Evolutionary conservation across 2,888 invertebrate genomes (phyloP).

Genomic region (Stictocephala bisonia): DNA sequence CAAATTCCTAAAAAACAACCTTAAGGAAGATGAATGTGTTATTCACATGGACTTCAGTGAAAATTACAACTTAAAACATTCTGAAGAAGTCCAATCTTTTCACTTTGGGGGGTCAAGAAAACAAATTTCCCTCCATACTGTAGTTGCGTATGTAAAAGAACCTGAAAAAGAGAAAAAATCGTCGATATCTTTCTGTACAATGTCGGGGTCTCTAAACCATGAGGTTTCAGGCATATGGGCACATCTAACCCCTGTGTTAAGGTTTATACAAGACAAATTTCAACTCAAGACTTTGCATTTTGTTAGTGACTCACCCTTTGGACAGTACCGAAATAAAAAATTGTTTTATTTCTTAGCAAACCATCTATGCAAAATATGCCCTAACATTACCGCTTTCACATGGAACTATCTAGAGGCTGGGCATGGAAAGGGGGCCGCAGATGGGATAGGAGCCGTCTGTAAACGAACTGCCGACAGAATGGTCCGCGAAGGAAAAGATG

Average conservation of each 20-base stretch:
- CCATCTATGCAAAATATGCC: slow-evolving; percentile 2
- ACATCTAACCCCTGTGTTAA: not conserved
- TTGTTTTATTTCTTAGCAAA: not conserved
- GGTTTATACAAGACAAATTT: not conserved
- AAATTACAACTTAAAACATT: not conserved
- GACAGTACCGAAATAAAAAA: slow-evolving; percentile 14
- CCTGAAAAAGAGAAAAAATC: not conserved
- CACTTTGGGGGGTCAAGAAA: slow-evolving; percentile 15
- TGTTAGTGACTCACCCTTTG: slow-evolving; percentile 2
- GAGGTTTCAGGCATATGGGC: slow-evolving; percentile 10
- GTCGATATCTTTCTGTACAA: not conserved
- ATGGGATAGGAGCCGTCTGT: not conserved
- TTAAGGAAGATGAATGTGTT: not conserved
- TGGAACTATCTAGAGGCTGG: slow-evolving; percentile 12
- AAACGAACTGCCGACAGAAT: slow-evolving; percentile 6
- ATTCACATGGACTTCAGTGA: slow-evolving; percentile 24
- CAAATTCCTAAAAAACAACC: not conserved
- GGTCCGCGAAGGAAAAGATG: not conserved
- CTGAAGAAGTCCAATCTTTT: slow-evolving; percentile 10
- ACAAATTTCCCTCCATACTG: slow-evolving; percentile 9
- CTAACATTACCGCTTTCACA: not conserved
- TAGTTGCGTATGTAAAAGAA: slow-evolving; percentile 2
- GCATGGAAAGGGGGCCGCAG: slow-evolving; percentile 14
- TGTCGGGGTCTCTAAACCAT: slow-evolving; percentile 12
- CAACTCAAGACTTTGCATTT: not conserved